A percentile compares a stretch with the other conserved stretches of the same genome.
Conservation (phyloP, 2,797 vertebrate species). For the Philypnodon macrostomus region DNA sequence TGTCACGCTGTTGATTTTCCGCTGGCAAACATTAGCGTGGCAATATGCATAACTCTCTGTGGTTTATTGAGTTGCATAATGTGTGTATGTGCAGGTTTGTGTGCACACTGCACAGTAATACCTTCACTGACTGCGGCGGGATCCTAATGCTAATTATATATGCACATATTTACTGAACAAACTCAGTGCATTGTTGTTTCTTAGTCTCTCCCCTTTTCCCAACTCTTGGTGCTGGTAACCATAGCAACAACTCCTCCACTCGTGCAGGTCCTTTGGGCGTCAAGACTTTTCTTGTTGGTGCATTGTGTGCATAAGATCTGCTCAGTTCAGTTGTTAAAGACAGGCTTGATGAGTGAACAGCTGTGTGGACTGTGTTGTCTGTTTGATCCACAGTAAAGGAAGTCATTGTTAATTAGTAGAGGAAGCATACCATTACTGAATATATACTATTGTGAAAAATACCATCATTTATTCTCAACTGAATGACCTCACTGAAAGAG, state of each 20-base stretch:
- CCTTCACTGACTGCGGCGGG: constrained; percentile 3
- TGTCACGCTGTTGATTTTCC: constrained; percentile 11
- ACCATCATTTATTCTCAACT: too few relatives aligned
- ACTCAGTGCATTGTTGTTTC: constrained; percentile 12
- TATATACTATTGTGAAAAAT: background rate
- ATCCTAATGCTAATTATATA: constrained; percentile 16
- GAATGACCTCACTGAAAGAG: too few relatives aligned
- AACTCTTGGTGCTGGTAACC: constrained; percentile 43
- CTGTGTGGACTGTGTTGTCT: constrained; percentile 13
- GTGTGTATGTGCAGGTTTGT: constrained; percentile 1
- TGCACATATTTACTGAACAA: constrained; percentile 19
- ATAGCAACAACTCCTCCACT: constrained; percentile 55
- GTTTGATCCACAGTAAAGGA: background rate
- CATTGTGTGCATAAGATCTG: constrained; percentile 25
- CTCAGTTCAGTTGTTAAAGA: constrained; percentile 18
- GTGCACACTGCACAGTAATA: background rate
- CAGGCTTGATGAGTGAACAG: constrained; percentile 22
- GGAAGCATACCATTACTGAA: background rate
- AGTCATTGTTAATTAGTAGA: background rate
- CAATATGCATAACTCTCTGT: constrained; percentile 3
- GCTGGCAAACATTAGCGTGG: background rate
- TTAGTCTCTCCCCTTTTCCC: constrained; percentile 5
- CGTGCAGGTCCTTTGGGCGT: constrained; percentile 32
- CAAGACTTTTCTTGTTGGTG: constrained; percentile 34
- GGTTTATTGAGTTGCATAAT: constrained; percentile 8